Conservation (phyloP, 2,797 vertebrate species). For the Diglossa cyanea region DNA sequence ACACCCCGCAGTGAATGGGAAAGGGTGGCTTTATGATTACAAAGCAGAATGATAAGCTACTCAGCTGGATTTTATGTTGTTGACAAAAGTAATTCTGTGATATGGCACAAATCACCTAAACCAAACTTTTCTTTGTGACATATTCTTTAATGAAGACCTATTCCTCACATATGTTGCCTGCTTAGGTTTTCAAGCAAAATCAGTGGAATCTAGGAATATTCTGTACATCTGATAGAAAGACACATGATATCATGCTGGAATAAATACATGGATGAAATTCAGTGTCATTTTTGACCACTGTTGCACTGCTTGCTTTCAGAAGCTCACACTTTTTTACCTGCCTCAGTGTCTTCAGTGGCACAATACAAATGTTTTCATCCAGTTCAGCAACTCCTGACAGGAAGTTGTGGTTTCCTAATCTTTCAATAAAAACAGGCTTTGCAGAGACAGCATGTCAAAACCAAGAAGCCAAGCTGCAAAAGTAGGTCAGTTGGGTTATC, state of each 20-base stretch:
- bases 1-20: accelerated
- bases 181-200: background rate
- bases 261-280: background rate
- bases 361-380: background rate
- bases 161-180: accelerated
- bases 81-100: background rate
- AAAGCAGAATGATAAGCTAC: background rate
- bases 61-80: background rate
- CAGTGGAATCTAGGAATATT: background rate
- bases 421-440: background rate
- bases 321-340: background rate
- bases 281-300: accelerated
- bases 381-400: background rate
- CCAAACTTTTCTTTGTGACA: background rate
- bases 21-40: background rate
- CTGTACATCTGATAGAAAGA: background rate
- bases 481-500: background rate
- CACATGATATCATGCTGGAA: background rate
- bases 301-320: background rate
- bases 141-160: background rate
- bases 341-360: background rate
- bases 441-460: background rate
- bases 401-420: background rate
- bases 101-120: background rate
- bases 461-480: background rate